phyloP scores from a whole-genome alignment of 2,797 vertebrate species.

The Poliocrania exsul region DNA sequence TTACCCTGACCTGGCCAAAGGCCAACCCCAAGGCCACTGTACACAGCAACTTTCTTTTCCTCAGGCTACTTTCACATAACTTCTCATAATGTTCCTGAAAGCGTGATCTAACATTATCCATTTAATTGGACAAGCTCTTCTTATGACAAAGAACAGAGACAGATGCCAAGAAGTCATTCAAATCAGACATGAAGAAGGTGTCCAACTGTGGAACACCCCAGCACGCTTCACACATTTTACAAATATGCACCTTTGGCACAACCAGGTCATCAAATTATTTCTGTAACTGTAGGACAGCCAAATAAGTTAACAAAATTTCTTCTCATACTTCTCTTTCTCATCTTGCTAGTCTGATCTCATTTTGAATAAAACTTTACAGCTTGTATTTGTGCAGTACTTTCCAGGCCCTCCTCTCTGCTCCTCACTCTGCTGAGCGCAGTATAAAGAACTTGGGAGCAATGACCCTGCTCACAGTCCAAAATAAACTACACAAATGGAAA shows the following conservation, averaged over 20 bases:
- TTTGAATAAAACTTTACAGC: neutral
- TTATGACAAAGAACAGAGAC: neutral
- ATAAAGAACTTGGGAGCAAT: neutral
- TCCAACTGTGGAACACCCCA: neutral
- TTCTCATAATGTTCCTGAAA: neutral
- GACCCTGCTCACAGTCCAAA: neutral
- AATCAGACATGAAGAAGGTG: neutral
- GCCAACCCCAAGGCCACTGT: neutral
- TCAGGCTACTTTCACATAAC: neutral
- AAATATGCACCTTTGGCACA: neutral
- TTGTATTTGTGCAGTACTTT: neutral
- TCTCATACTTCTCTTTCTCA: neutral
- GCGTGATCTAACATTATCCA: neutral
- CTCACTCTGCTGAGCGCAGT: neutral
- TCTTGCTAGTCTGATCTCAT: neutral
- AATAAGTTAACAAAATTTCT: neutral
- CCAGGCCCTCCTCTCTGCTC: neutral
- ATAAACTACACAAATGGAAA: accelerated
- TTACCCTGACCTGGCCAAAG: neutral
- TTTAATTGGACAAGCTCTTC: neutral
- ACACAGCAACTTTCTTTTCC: neutral
- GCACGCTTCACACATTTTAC: neutral
- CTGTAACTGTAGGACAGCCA: neutral
- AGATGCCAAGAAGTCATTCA: neutral
- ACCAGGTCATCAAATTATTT: neutral